phyloP scores from a whole-genome alignment of 92 coral and sea anemone genomes.

The Parazoanthus darwini region DNA sequence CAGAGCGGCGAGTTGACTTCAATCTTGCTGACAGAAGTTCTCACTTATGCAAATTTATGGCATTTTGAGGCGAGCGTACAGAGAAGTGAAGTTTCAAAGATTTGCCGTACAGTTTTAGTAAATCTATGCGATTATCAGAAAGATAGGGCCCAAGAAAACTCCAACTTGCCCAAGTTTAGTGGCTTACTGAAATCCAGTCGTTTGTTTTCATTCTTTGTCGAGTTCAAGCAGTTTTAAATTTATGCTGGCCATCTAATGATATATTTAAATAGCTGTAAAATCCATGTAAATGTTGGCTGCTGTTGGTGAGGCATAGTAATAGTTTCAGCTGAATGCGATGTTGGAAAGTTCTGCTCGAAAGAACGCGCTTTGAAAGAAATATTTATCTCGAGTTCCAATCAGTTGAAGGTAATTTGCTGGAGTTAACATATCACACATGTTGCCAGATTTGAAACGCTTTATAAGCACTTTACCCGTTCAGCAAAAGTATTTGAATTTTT shows the following conservation, averaged over 20 bases:
- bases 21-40: conserved; percentile 81
- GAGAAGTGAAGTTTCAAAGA: conserved; percentile 58
- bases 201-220: conserved; percentile 88
- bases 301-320: conserved; percentile 73
- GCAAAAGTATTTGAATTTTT: conserved; percentile 47
- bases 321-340: conserved; percentile 67
- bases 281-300: conserved; percentile 94
- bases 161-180: conserved; percentile 34
- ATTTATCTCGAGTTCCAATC: conserved; percentile 24
- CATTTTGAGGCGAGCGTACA: conserved; percentile 71
- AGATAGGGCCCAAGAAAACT: conserved; percentile 23
- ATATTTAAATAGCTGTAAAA: conserved; percentile 98
- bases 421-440: conserved; percentile 30
- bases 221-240: conserved; percentile 95
- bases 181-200: conserved; percentile 52
- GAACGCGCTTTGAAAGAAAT: conserved; percentile 6
- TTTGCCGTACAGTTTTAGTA: conserved; percentile 33
- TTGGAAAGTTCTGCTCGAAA: conserved; percentile 34
- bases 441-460: conserved; percentile 37
- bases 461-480: conserved; percentile 27
- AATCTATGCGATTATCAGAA: conserved; percentile 4
- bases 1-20: conserved; percentile 68
- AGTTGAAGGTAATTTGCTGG: conserved; percentile 26
- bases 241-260: conserved; percentile 88
- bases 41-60: conserved; percentile 91